A percentile compares a stretch with the other conserved stretches of the same genome.
phyloP scores from a whole-genome alignment of 1,140 invertebrate species.

The Zaprionus kolodkinae region DNA sequence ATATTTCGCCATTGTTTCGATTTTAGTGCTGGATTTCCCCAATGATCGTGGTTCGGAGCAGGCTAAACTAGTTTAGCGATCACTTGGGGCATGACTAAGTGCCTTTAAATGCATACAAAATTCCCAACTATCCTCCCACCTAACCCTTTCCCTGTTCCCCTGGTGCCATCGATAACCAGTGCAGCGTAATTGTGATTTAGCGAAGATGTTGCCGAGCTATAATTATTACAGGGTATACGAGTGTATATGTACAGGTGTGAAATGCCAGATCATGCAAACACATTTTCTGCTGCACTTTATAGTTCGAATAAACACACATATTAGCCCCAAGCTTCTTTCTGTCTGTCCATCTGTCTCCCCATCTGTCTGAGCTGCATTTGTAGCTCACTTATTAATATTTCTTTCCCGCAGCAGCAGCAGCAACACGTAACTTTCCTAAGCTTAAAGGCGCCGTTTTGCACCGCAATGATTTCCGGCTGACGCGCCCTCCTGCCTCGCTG shows the following conservation, averaged over 20 bases:
- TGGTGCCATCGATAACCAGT: not conserved
- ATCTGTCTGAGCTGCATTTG: conserved; percentile 51
- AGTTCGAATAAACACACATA: conserved; percentile 69
- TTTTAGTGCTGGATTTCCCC: conserved; percentile 68
- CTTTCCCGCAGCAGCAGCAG: conserved; percentile 44
- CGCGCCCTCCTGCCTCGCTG: conserved; percentile 27
- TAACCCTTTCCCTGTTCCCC: not conserved
- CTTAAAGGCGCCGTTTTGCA: conserved; percentile 63
- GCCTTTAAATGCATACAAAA: conserved; percentile 81
- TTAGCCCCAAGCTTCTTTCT: conserved; percentile 42
- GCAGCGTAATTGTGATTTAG: conserved; percentile 53
- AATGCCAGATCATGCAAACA: conserved; percentile 76
- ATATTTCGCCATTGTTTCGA: conserved; percentile 62
- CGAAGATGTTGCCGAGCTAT: conserved; percentile 57
- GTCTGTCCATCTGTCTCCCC: too few species aligned
- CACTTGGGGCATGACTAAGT: conserved; percentile 78
- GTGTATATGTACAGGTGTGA: conserved; percentile 62
- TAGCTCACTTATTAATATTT: conserved; percentile 74
- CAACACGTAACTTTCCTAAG: conserved; percentile 74
- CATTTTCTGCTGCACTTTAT: conserved; percentile 60
- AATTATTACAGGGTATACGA: conserved; percentile 27
- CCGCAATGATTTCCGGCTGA: conserved; percentile 73
- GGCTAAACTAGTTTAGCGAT: conserved; percentile 77
- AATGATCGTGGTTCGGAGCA: not conserved
- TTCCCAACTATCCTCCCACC: conserved; percentile 32